Conservation (phyloP, 2,888 invertebrate species). For the Amphipoea oculea region DNA sequence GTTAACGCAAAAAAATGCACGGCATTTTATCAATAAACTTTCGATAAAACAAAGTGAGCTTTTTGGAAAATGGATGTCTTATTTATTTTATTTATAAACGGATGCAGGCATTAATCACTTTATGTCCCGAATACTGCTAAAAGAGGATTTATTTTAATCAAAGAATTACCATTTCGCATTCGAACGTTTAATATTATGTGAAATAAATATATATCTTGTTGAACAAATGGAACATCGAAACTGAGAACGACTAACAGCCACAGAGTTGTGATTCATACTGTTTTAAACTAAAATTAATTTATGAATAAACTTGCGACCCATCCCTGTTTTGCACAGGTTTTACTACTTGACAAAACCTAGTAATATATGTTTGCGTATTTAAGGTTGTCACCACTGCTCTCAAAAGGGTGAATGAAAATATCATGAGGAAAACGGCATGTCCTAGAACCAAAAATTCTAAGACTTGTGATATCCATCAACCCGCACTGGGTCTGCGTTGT, state of each 20-base stretch:
- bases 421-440: neutral
- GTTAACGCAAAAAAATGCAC: neutral
- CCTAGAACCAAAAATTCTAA: neutral
- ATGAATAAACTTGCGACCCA: neutral
- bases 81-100: slow-evolving; percentile 23
- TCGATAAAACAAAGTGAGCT: slow-evolving; percentile 3
- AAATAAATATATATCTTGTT: slow-evolving; percentile 30
- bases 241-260: slow-evolving; percentile 22
- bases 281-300: slow-evolving; percentile 22
- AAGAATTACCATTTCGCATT: slow-evolving; percentile 17
- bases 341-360: neutral
- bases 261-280: slow-evolving; percentile 31
- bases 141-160: slow-evolving; percentile 40
- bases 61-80: slow-evolving; percentile 8
- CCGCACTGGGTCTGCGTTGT: neutral
- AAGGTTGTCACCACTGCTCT: neutral
- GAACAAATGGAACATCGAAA: slow-evolving; percentile 26
- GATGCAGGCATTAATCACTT: slow-evolving; percentile 28
- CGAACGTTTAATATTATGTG: slow-evolving; percentile 20
- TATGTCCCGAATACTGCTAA: slow-evolving; percentile 14
- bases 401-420: neutral
- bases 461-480: neutral
- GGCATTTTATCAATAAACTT: slow-evolving; percentile 20
- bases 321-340: neutral
- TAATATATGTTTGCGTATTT: neutral